Conservation (phyloP, 2,113 vertebrate species). For the Poeciliopsis occidentalis region DNA sequence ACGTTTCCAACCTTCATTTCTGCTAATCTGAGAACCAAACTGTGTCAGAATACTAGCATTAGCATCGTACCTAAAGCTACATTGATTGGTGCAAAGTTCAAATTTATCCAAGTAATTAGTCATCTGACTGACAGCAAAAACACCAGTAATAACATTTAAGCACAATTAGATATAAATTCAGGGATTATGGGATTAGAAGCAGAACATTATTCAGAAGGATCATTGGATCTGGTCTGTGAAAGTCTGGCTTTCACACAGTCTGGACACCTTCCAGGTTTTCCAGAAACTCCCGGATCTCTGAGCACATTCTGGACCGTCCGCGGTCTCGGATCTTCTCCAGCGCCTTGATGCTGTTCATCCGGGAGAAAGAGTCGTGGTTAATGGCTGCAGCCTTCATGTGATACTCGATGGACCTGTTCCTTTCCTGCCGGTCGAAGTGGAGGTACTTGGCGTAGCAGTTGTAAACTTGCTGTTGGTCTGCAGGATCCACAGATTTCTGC, state of each 20-base stretch:
- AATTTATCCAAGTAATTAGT: no score
- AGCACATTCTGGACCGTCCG: background rate
- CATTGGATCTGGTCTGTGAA: no score
- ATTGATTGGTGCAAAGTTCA: no score
- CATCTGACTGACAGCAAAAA: no score
- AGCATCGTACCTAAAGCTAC: no score
- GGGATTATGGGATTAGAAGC: no score
- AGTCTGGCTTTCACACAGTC: background rate
- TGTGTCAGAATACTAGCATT: no score
- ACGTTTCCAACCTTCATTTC: no score
- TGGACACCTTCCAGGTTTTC: background rate
- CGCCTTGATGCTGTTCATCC: constrained; percentile 24
- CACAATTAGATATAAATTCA: no score
- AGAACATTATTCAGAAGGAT: no score
- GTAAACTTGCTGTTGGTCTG: constrained; percentile 37
- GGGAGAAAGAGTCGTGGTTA: background rate
- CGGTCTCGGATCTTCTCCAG: constrained; percentile 16
- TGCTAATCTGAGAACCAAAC: no score
- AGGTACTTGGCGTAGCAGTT: constrained; percentile 36
- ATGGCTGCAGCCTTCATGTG: constrained; percentile 53
- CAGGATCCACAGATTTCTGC: background rate
- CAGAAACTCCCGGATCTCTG: constrained; percentile 40
- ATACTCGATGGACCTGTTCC: background rate
- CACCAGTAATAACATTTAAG: no score
- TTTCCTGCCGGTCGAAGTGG: background rate